A percentile compares a stretch with the other conserved stretches of the same genome.
Evolutionary conservation across 2,888 invertebrate species (phyloP).

Genomic region (Tenthredo notha): DNA sequence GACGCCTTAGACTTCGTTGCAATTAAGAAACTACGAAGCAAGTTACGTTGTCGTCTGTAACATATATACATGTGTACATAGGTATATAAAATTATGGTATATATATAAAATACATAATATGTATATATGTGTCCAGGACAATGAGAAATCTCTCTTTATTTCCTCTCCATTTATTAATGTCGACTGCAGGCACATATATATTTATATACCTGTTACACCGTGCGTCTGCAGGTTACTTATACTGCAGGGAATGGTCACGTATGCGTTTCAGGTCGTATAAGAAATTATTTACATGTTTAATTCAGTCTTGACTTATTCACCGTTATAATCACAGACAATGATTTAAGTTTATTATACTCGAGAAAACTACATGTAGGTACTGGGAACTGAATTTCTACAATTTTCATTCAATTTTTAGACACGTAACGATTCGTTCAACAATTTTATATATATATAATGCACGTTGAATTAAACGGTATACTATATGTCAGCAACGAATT

Average conservation of each 20-base stretch:
- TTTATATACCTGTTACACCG: conserved; percentile 1
- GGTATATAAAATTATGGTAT: neutral
- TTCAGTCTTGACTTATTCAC: neutral
- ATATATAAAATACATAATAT: neutral
- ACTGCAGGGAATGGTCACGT: neutral
- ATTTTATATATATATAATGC: no score
- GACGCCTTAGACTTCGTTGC: neutral
- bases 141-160: conserved; percentile 19
- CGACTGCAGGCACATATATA: neutral
- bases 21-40: conserved; percentile 19
- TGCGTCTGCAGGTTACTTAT: neutral
- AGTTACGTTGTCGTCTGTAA: neutral
- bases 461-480: neutral
- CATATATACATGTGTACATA: no score
- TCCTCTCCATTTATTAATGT: conserved; percentile 23
- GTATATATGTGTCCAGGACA: neutral
- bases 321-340: conserved; percentile 22
- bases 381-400: neutral
- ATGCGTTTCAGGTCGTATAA: neutral
- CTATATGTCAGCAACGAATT: neutral
- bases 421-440: neutral
- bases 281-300: conserved; percentile 26
- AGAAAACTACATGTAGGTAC: neutral
- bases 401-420: neutral
- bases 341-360: neutral